Base-by-base conservation (phyloP, 2,888 invertebrate genomes). In the Melinopterus prodromus region DNA sequence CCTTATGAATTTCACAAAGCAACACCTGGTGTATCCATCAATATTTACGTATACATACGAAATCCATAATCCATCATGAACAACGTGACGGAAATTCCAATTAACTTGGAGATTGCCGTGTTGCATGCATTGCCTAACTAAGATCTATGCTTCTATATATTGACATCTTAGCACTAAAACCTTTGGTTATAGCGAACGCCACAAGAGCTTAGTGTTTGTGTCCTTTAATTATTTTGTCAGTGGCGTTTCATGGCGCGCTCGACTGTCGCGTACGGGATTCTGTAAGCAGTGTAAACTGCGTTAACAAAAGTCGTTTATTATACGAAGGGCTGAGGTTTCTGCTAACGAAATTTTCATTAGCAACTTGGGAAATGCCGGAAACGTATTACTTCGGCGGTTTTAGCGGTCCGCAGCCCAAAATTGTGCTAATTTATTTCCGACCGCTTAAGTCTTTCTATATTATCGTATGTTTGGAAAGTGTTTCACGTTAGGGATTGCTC, bases 281-380 rank as follows among this genome's bases (percentile, higher is more conserved):
- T 12, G 53, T 53, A 53, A 53, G 53, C 53, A 53, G 53, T 53
- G 53, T 53, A 53, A 53, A 53, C 53, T 53, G 12, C 53, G 53
- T 53, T 53, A 53, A 53, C 53, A 53, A 53, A 53, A 53, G 53
- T 53, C 53, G 53, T 53, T 53, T 53, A 53, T 53, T 53, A 53
- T 53, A 53, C 53, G 53, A 7, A 6, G 53, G 7, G 53, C 12
- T 53, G 53, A 53, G 53, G 53, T 53, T 53, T 2, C 53, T 53
- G 53, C 53, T 53, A 53, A 53, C 53, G 3, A 53, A 53, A 53
- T 53, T 53, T 53, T 53, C 53, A 53, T 53, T 53, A 53, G 53
- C 53, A 53, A 53, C 53, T 53, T 53, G 53, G 53, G 53, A 53
- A 53, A 53, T 53, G 53, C 53, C 53, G 53, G 53, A 53, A 53